Evolutionary conservation across 1,140 invertebrate genomes (phyloP).

Genomic region (Gonioctena quinquepunctata): DNA sequence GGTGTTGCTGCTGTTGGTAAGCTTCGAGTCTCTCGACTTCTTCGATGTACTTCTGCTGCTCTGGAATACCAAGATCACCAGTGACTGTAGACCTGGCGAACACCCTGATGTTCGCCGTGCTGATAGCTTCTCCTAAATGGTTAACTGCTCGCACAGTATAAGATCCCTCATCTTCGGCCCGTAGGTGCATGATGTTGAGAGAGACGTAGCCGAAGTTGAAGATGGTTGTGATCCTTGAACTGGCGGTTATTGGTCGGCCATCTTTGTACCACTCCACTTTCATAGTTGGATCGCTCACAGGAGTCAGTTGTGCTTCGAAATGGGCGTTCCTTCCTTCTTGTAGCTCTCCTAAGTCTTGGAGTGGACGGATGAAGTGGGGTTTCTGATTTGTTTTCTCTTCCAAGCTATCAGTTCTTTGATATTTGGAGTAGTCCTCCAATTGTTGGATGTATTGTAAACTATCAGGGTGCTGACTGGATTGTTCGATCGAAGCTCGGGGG

Average conservation of each 20-base stretch:
- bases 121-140: conserved; percentile 82
- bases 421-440: conserved; percentile 89
- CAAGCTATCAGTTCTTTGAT: conserved; percentile 80
- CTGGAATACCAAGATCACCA: conserved; percentile 84
- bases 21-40: conserved; percentile 92
- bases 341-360: conserved; percentile 84
- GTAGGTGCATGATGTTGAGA: conserved; percentile 95
- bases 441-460: conserved; percentile 91
- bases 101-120: conserved; percentile 77
- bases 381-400: conserved; percentile 78
- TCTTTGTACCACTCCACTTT: conserved; percentile 98
- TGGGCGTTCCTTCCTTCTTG: conserved; percentile 91
- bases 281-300: conserved; percentile 96
- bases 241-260: conserved; percentile 89
- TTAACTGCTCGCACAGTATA: conserved; percentile 90
- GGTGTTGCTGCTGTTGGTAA: conserved; percentile 77
- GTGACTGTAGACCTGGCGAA: conserved; percentile 77
- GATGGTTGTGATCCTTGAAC: conserved; percentile 92
- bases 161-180: conserved; percentile 89
- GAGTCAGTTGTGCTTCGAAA: conserved; percentile 92
- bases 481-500: conserved; percentile 79
- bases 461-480: conserved; percentile 89
- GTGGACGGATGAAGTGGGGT: conserved; percentile 86
- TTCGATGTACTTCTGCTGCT: conserved; percentile 92
- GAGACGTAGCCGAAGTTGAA: conserved; percentile 99